Evolutionary conservation across 2,113 vertebrate species (phyloP).

Genomic region (Macquaria ambigua): DNA sequence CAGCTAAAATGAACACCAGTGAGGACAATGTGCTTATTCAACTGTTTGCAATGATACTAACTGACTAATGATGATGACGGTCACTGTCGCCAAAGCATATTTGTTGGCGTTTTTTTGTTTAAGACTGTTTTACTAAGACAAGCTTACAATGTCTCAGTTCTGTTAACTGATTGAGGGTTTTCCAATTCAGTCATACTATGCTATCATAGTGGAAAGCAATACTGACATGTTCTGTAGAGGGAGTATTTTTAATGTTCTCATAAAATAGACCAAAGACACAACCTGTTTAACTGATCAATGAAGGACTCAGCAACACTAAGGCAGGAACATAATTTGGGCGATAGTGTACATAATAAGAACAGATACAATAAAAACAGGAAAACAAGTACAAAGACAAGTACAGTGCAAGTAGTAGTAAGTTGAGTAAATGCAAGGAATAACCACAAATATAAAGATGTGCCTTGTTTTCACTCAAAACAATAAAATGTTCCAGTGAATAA

Average conservation of each 20-base stretch:
- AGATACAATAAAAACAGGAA: not conserved
- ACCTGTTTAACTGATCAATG: not conserved
- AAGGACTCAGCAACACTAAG: not conserved
- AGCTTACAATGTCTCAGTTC: not conserved
- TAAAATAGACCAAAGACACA: not conserved
- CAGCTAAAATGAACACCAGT: not conserved
- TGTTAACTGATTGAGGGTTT: not conserved
- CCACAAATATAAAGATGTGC: not conserved
- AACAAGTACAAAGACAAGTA: not conserved
- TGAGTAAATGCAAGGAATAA: not conserved
- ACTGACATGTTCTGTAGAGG: not conserved
- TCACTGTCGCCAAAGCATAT: not conserved
- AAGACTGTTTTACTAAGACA: no score
- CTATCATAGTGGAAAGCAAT: not conserved
- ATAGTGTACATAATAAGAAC: no score
- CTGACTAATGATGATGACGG: slow-evolving; percentile 8
- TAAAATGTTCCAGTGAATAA: no score
- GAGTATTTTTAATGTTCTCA: not conserved
- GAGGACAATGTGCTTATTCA: slow-evolving; percentile 2
- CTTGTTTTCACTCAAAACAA: not conserved
- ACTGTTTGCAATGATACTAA: not conserved
- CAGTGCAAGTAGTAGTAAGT: not conserved
- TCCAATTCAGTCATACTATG: not conserved
- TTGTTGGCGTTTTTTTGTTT: not conserved
- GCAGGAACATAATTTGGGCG: no score